Conservation (phyloP, 2,888 invertebrate genomes). For the Machimus rusticus region DNA sequence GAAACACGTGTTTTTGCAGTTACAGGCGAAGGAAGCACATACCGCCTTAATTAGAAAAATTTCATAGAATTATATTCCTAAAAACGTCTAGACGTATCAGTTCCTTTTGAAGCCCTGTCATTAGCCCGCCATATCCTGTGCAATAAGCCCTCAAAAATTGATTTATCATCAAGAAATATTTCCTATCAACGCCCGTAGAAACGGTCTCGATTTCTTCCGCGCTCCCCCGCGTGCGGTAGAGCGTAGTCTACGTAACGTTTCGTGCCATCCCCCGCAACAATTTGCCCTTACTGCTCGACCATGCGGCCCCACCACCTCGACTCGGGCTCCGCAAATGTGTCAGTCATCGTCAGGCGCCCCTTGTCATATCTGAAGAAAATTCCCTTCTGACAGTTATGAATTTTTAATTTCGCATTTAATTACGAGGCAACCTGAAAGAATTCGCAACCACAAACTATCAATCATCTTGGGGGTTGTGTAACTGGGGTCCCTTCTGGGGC, state of each 20-base stretch:
- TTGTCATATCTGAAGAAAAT: slow-evolving; percentile 43
- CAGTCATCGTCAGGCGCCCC: slow-evolving; percentile 32
- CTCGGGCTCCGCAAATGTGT: slow-evolving; percentile 11
- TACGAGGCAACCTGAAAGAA: slow-evolving; percentile 33
- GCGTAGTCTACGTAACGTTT: not conserved
- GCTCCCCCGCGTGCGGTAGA: not conserved
- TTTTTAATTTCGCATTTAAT: slow-evolving; percentile 45
- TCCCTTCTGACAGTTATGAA: slow-evolving; percentile 45
- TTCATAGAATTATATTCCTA: not conserved
- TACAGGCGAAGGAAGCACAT: not conserved
- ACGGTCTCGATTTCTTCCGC: not conserved
- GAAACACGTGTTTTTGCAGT: not conserved
- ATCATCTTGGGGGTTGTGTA: slow-evolving; percentile 43
- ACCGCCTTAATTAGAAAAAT: not conserved
- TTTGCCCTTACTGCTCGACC: slow-evolving; percentile 10
- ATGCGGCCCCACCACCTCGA: not conserved
- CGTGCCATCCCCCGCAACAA: not conserved
- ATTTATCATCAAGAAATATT: slow-evolving; percentile 15
- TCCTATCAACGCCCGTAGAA: not conserved
- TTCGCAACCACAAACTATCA: slow-evolving; percentile 42
- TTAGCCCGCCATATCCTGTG: not conserved
- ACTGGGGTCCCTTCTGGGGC: not conserved
- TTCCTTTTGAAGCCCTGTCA: not conserved
- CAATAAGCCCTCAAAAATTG: not conserved
- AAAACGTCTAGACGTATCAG: not conserved